These are phyloP conservation scores for Perca schrenkii DNA, from an alignment of 2,113 vertebrate species.

Conservation along the genomic window DNA sequence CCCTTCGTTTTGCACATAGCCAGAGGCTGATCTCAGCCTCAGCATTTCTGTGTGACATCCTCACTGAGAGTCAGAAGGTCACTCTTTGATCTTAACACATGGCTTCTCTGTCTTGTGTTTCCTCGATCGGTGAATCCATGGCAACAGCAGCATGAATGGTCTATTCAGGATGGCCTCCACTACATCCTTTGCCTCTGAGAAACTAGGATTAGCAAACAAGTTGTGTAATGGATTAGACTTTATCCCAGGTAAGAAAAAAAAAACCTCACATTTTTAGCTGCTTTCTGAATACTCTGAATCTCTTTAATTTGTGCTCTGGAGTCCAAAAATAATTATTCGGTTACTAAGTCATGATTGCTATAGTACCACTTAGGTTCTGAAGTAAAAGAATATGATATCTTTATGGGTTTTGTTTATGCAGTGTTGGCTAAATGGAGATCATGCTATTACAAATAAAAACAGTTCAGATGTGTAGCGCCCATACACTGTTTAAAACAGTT, in stretches of 20 bases:
- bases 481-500: no score
- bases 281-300: not conserved
- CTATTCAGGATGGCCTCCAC: constrained; percentile 28
- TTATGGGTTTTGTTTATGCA: not conserved
- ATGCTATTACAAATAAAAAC: not conserved
- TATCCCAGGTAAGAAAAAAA: not conserved
- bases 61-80: constrained; percentile 24
- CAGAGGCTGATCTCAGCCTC: constrained; percentile 17
- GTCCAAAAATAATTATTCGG: not conserved
- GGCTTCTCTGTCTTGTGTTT: constrained; percentile 39
- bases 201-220: constrained; percentile 15
- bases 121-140: constrained; percentile 38
- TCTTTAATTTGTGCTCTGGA: not conserved
- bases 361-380: not conserved
- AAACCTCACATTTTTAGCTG: not conserved
- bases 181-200: constrained; percentile 15
- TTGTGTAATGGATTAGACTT: not conserved
- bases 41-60: constrained; percentile 10
- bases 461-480: no score
- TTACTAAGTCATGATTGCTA: not conserved
- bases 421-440: not conserved
- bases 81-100: constrained; percentile 32
- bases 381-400: not conserved
- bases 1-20: constrained; percentile 8
- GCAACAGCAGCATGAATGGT: constrained; percentile 50